These are phyloP conservation scores for Pogoniulus pusillus DNA, from an alignment of 2,797 vertebrate species.

Conservation along the genomic window DNA sequence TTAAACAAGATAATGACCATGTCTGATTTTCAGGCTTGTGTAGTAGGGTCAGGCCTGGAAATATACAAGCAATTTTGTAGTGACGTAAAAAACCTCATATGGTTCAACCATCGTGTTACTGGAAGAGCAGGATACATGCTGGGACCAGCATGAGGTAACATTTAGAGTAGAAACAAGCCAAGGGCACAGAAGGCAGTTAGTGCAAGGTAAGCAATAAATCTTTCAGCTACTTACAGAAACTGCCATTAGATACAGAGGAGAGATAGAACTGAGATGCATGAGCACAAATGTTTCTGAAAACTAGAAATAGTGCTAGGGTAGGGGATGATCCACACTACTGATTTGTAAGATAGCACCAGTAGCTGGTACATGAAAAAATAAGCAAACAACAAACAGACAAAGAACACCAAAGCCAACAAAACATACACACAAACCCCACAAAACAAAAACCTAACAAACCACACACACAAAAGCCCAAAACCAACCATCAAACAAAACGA, in stretches of 20 bases:
- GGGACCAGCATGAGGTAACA: not conserved
- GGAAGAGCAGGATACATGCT: not conserved
- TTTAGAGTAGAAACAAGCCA: not conserved
- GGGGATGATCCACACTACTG: not conserved
- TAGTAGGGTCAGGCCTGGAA: not conserved
- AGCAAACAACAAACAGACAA: not conserved
- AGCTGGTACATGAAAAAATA: not conserved
- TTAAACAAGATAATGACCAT: not conserved
- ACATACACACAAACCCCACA: too few relatives aligned
- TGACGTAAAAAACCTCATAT: not conserved
- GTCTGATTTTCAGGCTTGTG: not conserved
- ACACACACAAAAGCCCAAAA: too few relatives aligned
- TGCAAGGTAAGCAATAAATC: not conserved
- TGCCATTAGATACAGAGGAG: not conserved
- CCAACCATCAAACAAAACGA: not conserved
- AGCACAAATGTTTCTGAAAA: not conserved
- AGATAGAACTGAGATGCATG: not conserved
- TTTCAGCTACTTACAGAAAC: not conserved
- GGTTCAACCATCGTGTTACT: not conserved
- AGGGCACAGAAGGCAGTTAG: not conserved
- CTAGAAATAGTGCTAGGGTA: not conserved
- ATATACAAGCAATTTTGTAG: not conserved
- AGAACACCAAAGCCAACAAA: too few relatives aligned
- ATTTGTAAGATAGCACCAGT: not conserved
- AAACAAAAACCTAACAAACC: not conserved